Conservation (phyloP, 2,113 vertebrate species). For the Balaeniceps rex region DNA sequence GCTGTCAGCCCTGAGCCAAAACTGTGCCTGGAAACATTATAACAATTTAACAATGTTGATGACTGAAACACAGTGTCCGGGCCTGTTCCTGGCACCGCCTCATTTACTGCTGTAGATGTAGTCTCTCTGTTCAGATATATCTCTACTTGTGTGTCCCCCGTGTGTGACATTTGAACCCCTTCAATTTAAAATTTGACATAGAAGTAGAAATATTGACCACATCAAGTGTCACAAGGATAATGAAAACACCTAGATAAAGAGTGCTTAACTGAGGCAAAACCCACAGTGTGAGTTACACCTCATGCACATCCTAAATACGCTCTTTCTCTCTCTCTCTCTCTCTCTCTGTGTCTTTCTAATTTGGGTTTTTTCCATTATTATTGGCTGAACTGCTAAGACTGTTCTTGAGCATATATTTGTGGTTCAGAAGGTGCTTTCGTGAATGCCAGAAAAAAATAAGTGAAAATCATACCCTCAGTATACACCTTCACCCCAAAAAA, state of each 20-base stretch:
- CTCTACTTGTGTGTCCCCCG: not conserved
- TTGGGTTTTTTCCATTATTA: not conserved
- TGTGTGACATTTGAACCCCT: not conserved
- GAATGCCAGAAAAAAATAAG: not conserved
- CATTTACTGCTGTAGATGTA: not conserved
- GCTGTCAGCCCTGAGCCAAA: not conserved
- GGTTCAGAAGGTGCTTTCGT: not conserved
- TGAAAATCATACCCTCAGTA: not conserved
- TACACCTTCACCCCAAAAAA: fast-evolving
- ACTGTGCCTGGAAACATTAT: not conserved
- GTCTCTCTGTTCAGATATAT: not conserved
- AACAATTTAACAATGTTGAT: not conserved
- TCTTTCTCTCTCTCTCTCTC: not conserved
- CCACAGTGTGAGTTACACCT: not conserved
- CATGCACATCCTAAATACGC: not conserved
- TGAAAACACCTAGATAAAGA: not conserved
- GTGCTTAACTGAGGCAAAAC: not conserved
- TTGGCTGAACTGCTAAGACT: not conserved
- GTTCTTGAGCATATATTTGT: not conserved
- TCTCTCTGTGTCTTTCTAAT: not conserved
- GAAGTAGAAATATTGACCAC: not conserved
- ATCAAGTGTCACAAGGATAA: not conserved
- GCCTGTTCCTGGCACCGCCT: not conserved
- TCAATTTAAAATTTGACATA: not conserved
- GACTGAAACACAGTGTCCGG: not conserved